Base-by-base conservation (phyloP, 2,888 invertebrate species). In the Hybos culiciformis region DNA sequence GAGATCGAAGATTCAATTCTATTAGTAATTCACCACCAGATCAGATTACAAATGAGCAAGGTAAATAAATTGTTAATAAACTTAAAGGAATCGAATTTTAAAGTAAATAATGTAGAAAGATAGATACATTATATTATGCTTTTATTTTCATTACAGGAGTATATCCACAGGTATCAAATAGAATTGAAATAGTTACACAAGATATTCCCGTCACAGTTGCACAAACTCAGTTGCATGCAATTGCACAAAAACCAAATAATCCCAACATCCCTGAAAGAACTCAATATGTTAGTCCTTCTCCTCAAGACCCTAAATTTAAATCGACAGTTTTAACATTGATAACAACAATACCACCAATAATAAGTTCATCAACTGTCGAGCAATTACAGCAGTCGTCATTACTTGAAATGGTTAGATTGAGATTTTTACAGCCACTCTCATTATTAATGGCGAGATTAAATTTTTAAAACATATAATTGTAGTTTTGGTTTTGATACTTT, bases 1-100 rank as follows among this genome's bases (percentile, higher is more conserved):
- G 52, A 6, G 55, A 55, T 38, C 51, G 53, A 39, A 54, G 52
- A 23, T 56, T 56, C 43, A 56, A 56, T 44, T 31, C 45, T 1
- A 56, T 56, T 29, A 51, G 46, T 14, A 47, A 45, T 39, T 33
- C 19, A 11, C n/a, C n/a, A n/a, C n/a, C n/a, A n/a, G n/a, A n/a
- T n/a, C n/a, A n/a, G n/a, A n/a, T 21, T 19, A 17, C 9, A 4
- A 24, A 6, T 26, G 24, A 38, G 11, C 26, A 38, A 38, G 38
- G 29, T 26, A 9, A 20, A 18, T 23, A 23, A 23, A 12, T 26
- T 18, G 5, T 20, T 39, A 18, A 8, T 17, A 33, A 18, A n/a
- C n/a, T n/a, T n/a, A n/a, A n/a, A n/a, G n/a, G n/a, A n/a, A n/a
- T n/a, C n/a, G n/a, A n/a, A n/a, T n/a, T n/a, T n/a, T n/a, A n/a